Base-by-base conservation (phyloP, 2,797 vertebrate genomes). In the Xyrichtys novacula region DNA sequence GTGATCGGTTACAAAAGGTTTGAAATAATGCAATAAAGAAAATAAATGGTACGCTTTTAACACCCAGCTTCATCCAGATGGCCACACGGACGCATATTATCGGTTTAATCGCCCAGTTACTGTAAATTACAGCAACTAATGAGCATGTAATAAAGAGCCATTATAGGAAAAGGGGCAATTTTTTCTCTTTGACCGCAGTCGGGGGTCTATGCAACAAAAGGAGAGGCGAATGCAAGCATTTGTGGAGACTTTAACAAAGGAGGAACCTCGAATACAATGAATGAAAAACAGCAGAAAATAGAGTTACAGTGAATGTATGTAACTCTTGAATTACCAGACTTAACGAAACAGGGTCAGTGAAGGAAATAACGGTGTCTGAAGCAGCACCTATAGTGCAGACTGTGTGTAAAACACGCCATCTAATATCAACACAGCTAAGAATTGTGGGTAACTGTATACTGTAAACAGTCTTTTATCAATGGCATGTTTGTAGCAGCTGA, bases 401-500 rank as follows among this genome's bases (percentile, higher is more conserved):
- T 66, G 61, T 49, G 65, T 71, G 74, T 72, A 75, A 75, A 76
- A 71, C 2, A 14, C 79, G 26, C 14, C 32, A 23, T 73, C 32
- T 48, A 61, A 70, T 63, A 39, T 68, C 64, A 60, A 65, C 77
- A 74, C 70, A 47, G 63, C 83, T 34, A 5, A 22, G 85, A 20
- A 85, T 85, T 86, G 57, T 91, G 83, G 83, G 85, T 76, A 88
- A 74, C 48, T 69, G 54, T 36, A 83, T 68, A 84, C 54, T 80
- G 86, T 87, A 81, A 91, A 90, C 79, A 88, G 39, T 55, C 25
- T 71, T 80, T 84, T 71, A 62, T 88, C 76, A 78, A 86, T 86
- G 90, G 80, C 86, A 88, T 64, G 86, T 88, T 64, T 91, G 87
- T 65, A 76, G 53, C 61, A 78, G 78, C 62, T 47, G 66, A 55